Conservation (phyloP, 2,888 invertebrate genomes). For the Drosophila kuntzei region DNA sequence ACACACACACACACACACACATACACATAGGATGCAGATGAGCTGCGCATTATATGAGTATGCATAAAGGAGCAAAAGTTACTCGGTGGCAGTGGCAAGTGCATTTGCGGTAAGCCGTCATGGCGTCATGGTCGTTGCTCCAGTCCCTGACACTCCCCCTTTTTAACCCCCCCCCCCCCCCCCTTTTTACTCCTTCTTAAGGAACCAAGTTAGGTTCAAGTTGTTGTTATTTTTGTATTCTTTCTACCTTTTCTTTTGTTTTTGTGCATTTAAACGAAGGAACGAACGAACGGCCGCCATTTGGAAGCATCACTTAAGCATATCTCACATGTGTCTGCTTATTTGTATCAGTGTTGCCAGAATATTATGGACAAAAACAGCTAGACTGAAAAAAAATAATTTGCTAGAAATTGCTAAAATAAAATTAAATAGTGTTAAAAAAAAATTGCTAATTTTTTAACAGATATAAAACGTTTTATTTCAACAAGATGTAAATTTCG, state of each 20-base stretch:
- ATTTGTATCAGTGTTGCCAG: too few species aligned
- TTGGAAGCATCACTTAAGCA: slow-evolving; percentile 58
- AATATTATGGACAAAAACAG: too few species aligned
- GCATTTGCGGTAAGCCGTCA: slow-evolving; percentile 71
- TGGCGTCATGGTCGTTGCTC: slow-evolving; percentile 65
- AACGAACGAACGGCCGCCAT: slow-evolving; percentile 50
- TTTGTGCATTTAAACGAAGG: slow-evolving; percentile 50
- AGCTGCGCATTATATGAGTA: slow-evolving; percentile 57
- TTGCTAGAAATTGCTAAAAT: too few species aligned
- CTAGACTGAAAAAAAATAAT: too few species aligned
- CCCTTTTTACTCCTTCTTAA: not conserved
- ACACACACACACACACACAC: slow-evolving; percentile 16
- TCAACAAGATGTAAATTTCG: too few species aligned
- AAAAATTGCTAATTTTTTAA: too few species aligned
- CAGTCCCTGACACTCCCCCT: slow-evolving; percentile 12
- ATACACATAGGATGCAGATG: slow-evolving; percentile 65
- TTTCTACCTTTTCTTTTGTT: slow-evolving; percentile 44
- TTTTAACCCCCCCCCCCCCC: slow-evolving; percentile 3
- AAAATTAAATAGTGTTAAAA: too few species aligned
- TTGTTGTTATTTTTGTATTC: slow-evolving; percentile 21
- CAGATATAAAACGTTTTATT: too few species aligned
- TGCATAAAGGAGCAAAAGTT: slow-evolving; percentile 68
- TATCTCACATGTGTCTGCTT: slow-evolving; percentile 27
- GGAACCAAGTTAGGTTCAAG: slow-evolving; percentile 20
- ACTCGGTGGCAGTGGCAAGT: slow-evolving; percentile 36